Base-by-base conservation (phyloP, 2,888 invertebrate genomes). In the Odontomyia ornata region DNA sequence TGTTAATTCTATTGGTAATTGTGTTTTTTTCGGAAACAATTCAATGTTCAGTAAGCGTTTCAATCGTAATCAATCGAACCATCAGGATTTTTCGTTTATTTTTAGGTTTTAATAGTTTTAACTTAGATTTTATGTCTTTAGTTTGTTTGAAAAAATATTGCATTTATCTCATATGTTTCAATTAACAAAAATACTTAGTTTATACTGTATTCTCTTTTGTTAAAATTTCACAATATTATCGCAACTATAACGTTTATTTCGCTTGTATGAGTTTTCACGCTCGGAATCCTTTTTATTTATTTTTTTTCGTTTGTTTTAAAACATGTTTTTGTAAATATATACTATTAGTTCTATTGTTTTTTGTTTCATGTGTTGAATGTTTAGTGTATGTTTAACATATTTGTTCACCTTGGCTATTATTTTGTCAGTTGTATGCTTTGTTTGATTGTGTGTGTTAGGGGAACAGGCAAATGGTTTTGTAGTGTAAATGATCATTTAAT, bases 331-430 rank as follows among this genome's bases (percentile, higher is more conserved):
- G 65, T 21, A 65, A 30, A n/a, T 65, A 65, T 60, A 73, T 73
- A 73, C 36, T 57, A 36, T 36, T 73, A 73, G 73, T 13, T n/a
- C 73, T 73, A 73, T 73, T 73, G 73, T 73, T 67, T 67, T 36
- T 67, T 21, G 25, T 11, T 64, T 28, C 13, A 28, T 64, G 67
- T 46, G 43, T 36, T n/a, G 23, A 67, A 43, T 67, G 60, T 11
- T 25, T 7, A 13, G 52, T 25, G 23, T 60, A 13, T 11, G 60
- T 60, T 60, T 60, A 21, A 25, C 60, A 25, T 52, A 60, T 60
- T 60, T 25, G 23, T 23, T 60, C 23, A n/a, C 25, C 23, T 25
- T 25, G 60, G 4, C 25, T n/a, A 60, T 36, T 18, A 52, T 60
- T 21, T 25, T 13, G n/a, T 60, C 25, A 23, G 60, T 60, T 25